Conservation (phyloP, 53 echinoderm and acorn worm species). For the Arbacia lixula region DNA sequence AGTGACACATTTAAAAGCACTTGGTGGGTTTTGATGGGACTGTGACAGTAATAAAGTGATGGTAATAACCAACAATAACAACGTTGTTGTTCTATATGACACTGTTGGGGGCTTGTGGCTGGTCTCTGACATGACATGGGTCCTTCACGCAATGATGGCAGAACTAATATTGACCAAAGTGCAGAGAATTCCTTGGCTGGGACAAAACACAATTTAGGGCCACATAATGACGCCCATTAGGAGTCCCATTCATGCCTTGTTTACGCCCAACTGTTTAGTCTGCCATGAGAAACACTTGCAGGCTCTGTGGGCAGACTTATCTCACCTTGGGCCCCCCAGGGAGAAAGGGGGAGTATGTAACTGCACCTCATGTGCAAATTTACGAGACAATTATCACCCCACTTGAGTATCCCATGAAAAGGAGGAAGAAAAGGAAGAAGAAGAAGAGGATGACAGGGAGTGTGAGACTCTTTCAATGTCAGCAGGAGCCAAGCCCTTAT, state of each 20-base stretch:
- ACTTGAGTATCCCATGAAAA: background rate
- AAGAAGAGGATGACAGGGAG: background rate
- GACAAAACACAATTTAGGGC: conserved; percentile 21
- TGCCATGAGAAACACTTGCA: conserved; percentile 27
- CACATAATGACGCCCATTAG: conserved; percentile 15
- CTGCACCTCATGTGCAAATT: background rate
- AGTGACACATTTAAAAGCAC: too few species aligned
- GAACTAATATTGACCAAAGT: conserved; percentile 30
- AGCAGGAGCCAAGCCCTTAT: too few species aligned
- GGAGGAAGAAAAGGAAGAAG: background rate
- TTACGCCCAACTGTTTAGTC: conserved; percentile 34
- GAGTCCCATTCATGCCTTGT: background rate
- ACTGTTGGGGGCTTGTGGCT: too few species aligned
- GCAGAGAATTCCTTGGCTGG: background rate
- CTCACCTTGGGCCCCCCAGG: conserved; percentile 7
- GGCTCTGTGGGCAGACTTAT: conserved; percentile 20
- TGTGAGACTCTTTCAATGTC: too few species aligned
- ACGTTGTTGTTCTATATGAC: too few species aligned
- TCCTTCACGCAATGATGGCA: background rate
- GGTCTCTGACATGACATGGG: conserved; percentile 17
- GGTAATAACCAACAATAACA: too few species aligned
- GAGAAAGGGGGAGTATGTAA: background rate
- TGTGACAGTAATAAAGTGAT: too few species aligned
- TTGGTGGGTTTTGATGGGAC: too few species aligned
- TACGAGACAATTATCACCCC: conserved; percentile 34